Percentiles rank a stretch among this genome's conserved stretches.
Conservation (phyloP, 2,797 vertebrate genomes). For the Eurystomus glaucurus region DNA sequence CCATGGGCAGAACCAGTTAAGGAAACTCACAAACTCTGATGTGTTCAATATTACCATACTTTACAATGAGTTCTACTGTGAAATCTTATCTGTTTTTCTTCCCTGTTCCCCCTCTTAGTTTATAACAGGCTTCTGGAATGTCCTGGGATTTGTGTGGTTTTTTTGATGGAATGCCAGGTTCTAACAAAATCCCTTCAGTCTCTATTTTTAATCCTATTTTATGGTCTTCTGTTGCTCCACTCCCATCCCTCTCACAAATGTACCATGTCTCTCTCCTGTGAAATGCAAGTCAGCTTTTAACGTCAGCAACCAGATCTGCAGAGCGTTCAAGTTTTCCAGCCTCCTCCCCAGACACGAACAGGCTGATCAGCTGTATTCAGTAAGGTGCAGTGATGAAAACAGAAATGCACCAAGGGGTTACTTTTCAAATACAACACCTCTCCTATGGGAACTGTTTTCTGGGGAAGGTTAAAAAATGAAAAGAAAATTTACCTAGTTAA, state of each 20-base stretch:
- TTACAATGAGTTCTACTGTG: not conserved
- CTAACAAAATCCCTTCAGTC: conserved; percentile 17
- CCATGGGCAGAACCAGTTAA: not conserved
- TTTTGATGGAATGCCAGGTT: not conserved
- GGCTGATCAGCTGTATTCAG: conserved; percentile 15
- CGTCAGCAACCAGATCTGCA: conserved; percentile 10
- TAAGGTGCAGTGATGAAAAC: not conserved
- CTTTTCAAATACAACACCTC: not conserved
- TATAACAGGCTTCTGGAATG: not conserved
- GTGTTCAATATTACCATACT: not conserved
- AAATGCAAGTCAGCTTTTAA: conserved; percentile 53
- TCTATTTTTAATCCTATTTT: conserved; percentile 56
- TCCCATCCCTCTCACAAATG: not conserved
- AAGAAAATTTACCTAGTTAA: not conserved
- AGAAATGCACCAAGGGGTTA: conserved; percentile 27
- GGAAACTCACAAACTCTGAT: not conserved
- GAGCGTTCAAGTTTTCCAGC: not conserved
- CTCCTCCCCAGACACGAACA: not conserved
- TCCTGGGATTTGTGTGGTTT: conserved; percentile 8
- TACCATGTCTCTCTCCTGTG: not conserved
- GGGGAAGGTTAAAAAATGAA: accelerated
- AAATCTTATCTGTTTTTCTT: conserved; percentile 20
- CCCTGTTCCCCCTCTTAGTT: not conserved
- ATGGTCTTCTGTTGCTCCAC: conserved; percentile 3
- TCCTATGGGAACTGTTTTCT: not conserved